These are phyloP conservation scores for Homalodisca vitripennis DNA, from an alignment of 1,140 invertebrate genomes.

Conservation along the genomic window DNA sequence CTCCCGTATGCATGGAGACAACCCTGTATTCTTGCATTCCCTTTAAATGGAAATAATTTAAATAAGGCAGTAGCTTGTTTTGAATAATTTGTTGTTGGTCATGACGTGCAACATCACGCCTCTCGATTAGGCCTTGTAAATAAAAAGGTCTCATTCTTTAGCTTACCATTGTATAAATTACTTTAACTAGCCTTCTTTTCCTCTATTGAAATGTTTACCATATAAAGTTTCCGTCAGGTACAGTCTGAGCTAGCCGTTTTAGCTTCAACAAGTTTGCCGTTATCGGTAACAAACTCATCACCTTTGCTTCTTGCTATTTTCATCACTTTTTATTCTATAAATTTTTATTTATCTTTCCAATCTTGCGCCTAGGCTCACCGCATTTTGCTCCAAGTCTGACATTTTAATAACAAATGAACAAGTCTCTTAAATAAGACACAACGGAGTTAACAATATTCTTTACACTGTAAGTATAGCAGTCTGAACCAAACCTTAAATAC, in stretches of 20 bases:
- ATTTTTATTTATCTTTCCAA: no score
- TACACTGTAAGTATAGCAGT: no score
- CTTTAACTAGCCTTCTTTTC: not conserved
- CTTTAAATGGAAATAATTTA: not conserved
- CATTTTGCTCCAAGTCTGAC: no score
- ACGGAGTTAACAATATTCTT: no score
- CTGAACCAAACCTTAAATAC: no score
- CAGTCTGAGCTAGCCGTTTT: not conserved
- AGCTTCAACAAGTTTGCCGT: not conserved
- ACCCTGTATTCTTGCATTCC: not conserved
- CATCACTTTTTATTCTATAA: not conserved
- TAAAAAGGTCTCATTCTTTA: conserved; percentile 30
- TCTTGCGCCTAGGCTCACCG: no score
- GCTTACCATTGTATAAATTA: not conserved
- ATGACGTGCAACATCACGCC: not conserved
- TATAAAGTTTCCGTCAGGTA: not conserved
- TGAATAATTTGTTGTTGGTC: not conserved
- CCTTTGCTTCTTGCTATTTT: conserved; percentile 7
- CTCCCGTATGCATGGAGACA: not conserved
- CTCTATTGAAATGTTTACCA: not conserved
- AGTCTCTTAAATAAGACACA: no score
- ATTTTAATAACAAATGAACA: no score
- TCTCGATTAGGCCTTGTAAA: conserved; percentile 8
- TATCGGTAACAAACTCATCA: not conserved
- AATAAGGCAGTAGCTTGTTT: not conserved